Percentiles rank a stretch among this genome's conserved stretches.
These are phyloP conservation scores for Drosophila pseudoobscura DNA, from an alignment of 1,140 invertebrate species.

Conservation along the genomic window DNA sequence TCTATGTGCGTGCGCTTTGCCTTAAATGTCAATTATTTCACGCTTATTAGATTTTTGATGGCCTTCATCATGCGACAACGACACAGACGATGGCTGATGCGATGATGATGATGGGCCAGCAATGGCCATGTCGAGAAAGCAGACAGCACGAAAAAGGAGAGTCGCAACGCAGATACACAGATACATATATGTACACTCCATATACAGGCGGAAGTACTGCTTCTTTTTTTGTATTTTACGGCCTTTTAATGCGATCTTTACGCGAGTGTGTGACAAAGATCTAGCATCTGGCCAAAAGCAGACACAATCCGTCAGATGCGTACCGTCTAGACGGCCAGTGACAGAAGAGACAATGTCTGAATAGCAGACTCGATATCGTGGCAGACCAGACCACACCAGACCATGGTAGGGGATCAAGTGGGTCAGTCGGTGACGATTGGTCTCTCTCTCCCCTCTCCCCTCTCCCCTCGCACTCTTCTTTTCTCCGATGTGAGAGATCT, in stretches of 20 bases:
- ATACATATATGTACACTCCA: slow-evolving; percentile 13
- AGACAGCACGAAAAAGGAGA: slow-evolving; percentile 31
- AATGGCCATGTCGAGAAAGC: slow-evolving; percentile 50
- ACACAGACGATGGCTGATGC: too few species aligned
- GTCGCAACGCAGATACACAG: slow-evolving; percentile 30
- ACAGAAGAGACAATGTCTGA: slow-evolving; percentile 8
- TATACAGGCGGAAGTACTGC: slow-evolving; percentile 43
- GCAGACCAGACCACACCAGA: not conserved
- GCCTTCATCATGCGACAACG: slow-evolving; percentile 47
- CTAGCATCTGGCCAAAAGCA: slow-evolving; percentile 17
- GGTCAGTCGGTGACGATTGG: slow-evolving; percentile 15
- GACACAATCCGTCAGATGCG: slow-evolving; percentile 21
- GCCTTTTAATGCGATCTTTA: slow-evolving; percentile 74
- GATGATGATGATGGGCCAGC: slow-evolving; percentile 39
- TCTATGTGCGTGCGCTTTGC: slow-evolving; percentile 76
- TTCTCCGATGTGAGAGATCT: too few species aligned
- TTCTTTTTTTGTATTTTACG: slow-evolving; percentile 43
- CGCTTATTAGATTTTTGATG: slow-evolving; percentile 77
- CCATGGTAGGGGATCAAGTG: slow-evolving; percentile 15
- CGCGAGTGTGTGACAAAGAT: slow-evolving; percentile 67
- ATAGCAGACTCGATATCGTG: not conserved
- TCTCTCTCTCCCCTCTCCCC: too few species aligned
- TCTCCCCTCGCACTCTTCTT: too few species aligned
- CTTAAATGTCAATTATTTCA: slow-evolving; percentile 81
- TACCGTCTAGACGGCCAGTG: slow-evolving; percentile 26